These are phyloP conservation scores for Casuarius casuarius DNA, from an alignment of 2,113 vertebrate species.

Conservation along the genomic window DNA sequence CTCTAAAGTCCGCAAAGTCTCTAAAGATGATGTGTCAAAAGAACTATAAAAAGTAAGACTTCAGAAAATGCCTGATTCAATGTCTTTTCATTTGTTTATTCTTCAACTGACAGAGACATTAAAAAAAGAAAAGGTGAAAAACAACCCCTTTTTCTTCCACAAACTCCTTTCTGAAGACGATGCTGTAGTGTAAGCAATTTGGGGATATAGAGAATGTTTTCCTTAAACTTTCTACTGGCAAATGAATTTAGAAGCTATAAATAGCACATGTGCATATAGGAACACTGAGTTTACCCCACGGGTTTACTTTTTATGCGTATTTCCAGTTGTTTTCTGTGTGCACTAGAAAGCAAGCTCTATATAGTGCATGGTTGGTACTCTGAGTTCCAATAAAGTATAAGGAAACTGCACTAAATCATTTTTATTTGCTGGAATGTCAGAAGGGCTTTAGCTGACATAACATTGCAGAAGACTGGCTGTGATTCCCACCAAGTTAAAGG, in stretches of 20 bases:
- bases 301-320: not conserved
- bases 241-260: not conserved
- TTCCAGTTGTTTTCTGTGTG: not conserved
- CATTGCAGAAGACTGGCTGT: not conserved
- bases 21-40: constrained; percentile 31
- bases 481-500: not conserved
- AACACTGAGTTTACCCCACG: not conserved
- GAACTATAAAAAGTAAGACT: constrained; percentile 1
- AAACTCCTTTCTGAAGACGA: not conserved
- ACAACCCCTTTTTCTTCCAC: not conserved
- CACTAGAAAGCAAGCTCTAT: not conserved
- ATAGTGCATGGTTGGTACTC: accelerated
- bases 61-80: constrained; percentile 5
- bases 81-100: constrained; percentile 17
- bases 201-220: not conserved
- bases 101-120: not conserved
- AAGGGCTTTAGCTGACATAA: not conserved
- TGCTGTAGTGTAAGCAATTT: not conserved
- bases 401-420: not conserved
- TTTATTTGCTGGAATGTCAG: not conserved
- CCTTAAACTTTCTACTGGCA: not conserved
- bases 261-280: not conserved
- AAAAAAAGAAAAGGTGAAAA: not conserved
- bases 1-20: constrained; percentile 1
- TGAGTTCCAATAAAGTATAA: not conserved